Evolutionary conservation across 2,797 vertebrate genomes (phyloP), one percentile per base, ranked within the genome.

Genomic region (Potorous gilbertii): DNA sequence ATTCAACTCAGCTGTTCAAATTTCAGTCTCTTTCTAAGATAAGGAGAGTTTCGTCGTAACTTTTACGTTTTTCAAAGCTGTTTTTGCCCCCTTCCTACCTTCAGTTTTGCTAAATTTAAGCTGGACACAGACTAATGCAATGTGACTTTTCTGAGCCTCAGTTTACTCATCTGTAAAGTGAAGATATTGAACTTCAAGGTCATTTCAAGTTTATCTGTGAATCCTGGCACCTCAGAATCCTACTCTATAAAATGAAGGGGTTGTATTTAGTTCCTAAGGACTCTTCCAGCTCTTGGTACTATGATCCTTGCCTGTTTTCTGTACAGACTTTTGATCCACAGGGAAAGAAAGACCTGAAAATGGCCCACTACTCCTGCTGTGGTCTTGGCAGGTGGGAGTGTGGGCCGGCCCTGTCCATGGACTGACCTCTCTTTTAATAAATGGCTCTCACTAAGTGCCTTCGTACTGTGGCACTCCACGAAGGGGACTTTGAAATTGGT

Each of bases 351-450:
- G 18, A n/a, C 90, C 90, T 54, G 50, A 90, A 90, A 90, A 34
- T 90, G 90, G 50, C 50, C 89, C 87, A 90, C 59, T 24, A 0
- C 0, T 50, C 56, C 34, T 10, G 81, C 56, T 87, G 91, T 28
- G 24, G 90, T 54, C 31, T 11, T 31, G 16, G 59, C 31, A 29
- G 90, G 54, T 46, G 46, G 52, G 55, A 54, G 94, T 1, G 59
- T 40, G 0, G 5, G 55, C 90, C 54, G 27, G 54, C 24, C 52
- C 28, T 0, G 46, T 89, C 89, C 94, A 57, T 40, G 46, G 90
- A 16, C 54, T 24, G 9, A 93, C 40, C 34, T 94, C 24, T 89
- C 40, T 94, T 94, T 92, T 40, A 54, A 29, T n/a, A 90, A 95
- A 93, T 91, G 95, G 29, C 52, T 91, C 1, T n/a, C 4, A 92